Evolutionary conservation across 2,888 invertebrate species (phyloP), one percentile per base, ranked within the genome.

Genomic region (Lasioglossum oenotherae): DNA sequence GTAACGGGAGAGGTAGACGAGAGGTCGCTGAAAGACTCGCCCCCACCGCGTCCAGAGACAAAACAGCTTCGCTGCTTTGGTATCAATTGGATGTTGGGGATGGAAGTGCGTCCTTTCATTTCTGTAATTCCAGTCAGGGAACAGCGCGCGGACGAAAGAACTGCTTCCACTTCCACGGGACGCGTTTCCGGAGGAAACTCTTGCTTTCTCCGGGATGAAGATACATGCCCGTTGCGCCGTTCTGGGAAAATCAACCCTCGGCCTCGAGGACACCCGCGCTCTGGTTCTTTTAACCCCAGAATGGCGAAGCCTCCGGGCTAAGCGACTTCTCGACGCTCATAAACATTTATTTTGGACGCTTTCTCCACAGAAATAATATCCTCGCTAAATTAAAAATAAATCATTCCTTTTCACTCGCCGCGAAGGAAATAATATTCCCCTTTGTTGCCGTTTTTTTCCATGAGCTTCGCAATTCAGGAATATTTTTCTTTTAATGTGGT

Each of bases 101-200:
- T 76, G 84, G 53, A 77, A 78, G 79, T 67, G 79, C 71, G 74
- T 67, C 31, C 77, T 81, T 87, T 83, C 85, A 79, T 83, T 80
- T 83, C 82, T 80, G 71, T 89, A 89, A 89, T 89, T 81, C 81
- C 74, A 35, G 69, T 73, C 83, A 53, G 73, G 72, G 57, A 35
- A 44, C 49, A 8, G 57, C 72, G 38, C 8, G 35, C 6, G 64
- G 8, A 6, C 71, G 71, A 71, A 41, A 41, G 71, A 41, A n/a
- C n/a, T 41, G 23, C 41, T n/a, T n/a, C n/a, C n/a, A n/a, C n/a
- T n/a, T 23, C 41, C 71, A 14, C 71, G 71, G 71, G 38, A 71
- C 38, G 38, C 41, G 71, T 41, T 41, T 71, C 71, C 64, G 67
- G 27, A 67, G 71, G 72, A 38, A 72, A 35, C 41, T 69, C 69